These are phyloP conservation scores for Oreochromis spilurus DNA, from an alignment of 2,113 vertebrate genomes.

Conservation along the genomic window DNA sequence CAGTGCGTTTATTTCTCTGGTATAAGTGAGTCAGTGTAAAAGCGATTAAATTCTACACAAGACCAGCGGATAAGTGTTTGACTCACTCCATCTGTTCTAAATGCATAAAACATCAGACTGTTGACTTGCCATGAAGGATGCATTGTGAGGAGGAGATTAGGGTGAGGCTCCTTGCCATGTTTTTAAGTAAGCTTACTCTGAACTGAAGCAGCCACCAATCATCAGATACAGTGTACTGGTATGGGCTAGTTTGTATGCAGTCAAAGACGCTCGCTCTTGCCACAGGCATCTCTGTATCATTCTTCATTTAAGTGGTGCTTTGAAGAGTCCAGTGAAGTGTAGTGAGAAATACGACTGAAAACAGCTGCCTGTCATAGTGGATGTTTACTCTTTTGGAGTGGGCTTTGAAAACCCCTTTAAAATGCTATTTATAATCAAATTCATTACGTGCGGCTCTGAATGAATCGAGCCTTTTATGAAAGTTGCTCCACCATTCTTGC, in stretches of 20 bases:
- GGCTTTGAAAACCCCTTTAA: conserved; percentile 45
- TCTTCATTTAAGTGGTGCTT: conserved; percentile 63
- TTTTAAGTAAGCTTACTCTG: conserved; percentile 36
- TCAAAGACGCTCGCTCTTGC: conserved; percentile 46
- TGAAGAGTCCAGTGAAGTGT: conserved; percentile 61
- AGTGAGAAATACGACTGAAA: conserved; percentile 52
- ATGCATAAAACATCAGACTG: conserved; percentile 54
- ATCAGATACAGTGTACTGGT: conserved; percentile 45
- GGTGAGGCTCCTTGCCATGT: conserved; percentile 39
- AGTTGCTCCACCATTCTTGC: background rate
- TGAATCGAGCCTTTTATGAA: conserved; percentile 1
- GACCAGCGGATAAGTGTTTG: conserved; percentile 20
- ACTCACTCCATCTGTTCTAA: conserved; percentile 39
- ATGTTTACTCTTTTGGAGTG: conserved; percentile 52
- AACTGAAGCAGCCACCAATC: conserved; percentile 32
- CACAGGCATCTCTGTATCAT: conserved; percentile 57
- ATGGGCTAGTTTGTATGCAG: conserved; percentile 58
- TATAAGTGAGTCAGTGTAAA: conserved; percentile 23
- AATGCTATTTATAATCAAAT: conserved; percentile 46
- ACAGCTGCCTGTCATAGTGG: conserved; percentile 50
- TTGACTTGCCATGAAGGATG: conserved; percentile 30
- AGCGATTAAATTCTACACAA: conserved; percentile 34
- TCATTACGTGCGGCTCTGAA: conserved; percentile 29
- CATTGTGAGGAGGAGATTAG: conserved; percentile 50
- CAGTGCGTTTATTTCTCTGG: conserved; percentile 2